Conservation (phyloP, 2,888 invertebrate species). For the Rhodophaea formosa region DNA sequence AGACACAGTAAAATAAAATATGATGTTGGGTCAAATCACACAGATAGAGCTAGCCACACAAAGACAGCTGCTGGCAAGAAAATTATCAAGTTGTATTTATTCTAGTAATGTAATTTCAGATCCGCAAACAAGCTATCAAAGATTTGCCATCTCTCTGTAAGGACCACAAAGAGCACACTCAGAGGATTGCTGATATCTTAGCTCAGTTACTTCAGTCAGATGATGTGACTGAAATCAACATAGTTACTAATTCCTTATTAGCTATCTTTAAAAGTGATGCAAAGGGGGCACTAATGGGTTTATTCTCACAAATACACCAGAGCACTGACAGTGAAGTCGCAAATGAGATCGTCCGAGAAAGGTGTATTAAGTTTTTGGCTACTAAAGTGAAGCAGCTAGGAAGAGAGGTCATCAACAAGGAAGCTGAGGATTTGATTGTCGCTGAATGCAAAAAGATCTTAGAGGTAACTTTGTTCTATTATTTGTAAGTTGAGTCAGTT, state of each 20-base stretch:
- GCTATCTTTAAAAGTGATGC: constrained; percentile 88
- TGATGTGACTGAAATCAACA: constrained; percentile 90
- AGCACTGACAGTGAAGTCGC: constrained; percentile 75
- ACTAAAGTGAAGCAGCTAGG: constrained; percentile 90
- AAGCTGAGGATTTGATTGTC: constrained; percentile 92
- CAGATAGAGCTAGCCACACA: too few relatives aligned
- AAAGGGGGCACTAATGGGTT: constrained; percentile 80
- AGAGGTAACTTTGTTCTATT: constrained; percentile 75
- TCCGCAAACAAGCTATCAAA: constrained; percentile 96
- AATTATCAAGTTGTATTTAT: background rate
- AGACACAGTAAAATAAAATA: too few relatives aligned
- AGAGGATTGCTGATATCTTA: constrained; percentile 94
- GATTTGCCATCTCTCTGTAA: constrained; percentile 93
- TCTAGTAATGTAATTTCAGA: constrained; percentile 76
- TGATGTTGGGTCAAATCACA: too few relatives aligned
- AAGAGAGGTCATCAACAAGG: constrained; percentile 88
- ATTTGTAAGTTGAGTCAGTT: background rate
- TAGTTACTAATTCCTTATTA: constrained; percentile 91
- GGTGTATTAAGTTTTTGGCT: constrained; percentile 93
- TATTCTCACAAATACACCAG: constrained; percentile 81
- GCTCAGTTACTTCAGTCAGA: constrained; percentile 94
- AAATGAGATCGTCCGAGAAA: constrained; percentile 88
- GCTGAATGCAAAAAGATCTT: constrained; percentile 92
- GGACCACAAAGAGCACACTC: constrained; percentile 90
- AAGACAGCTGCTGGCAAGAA: too few relatives aligned